These are phyloP conservation scores for Pollenia labialis DNA, from an alignment of 2,888 invertebrate species.

Conservation along the genomic window DNA sequence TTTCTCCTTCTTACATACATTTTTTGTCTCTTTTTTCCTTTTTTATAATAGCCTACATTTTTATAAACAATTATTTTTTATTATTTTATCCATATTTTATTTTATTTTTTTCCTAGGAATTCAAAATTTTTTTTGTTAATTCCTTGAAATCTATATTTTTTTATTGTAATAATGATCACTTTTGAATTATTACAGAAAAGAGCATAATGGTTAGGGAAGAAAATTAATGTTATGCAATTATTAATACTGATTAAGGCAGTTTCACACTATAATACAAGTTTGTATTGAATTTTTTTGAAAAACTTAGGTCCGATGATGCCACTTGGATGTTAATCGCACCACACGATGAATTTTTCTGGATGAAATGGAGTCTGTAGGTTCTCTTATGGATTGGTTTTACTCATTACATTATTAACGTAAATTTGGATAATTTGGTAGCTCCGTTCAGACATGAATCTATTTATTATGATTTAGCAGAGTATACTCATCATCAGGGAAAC, in stretches of 20 bases:
- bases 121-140: conserved; percentile 8
- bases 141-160: conserved; percentile 18
- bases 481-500: too few relatives aligned
- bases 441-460: too few relatives aligned
- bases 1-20: neutral
- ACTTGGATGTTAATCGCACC: too few relatives aligned
- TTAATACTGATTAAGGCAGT: conserved; percentile 18
- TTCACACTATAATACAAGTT: neutral
- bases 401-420: too few relatives aligned
- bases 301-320: too few relatives aligned
- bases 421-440: too few relatives aligned
- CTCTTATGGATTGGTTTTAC: too few relatives aligned
- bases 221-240: conserved; percentile 11
- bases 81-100: conserved; percentile 60
- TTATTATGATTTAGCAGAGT: too few relatives aligned
- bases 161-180: conserved; percentile 27
- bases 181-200: conserved; percentile 10
- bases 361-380: too few relatives aligned
- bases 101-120: conserved; percentile 57
- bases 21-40: neutral
- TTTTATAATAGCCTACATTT: conserved; percentile 46
- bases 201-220: conserved; percentile 1
- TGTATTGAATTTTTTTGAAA: too few relatives aligned
- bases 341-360: too few relatives aligned
- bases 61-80: conserved; percentile 61